Evolutionary conservation across 2,888 invertebrate genomes (phyloP).

Genomic region (Pandemis cinnamomeana): DNA sequence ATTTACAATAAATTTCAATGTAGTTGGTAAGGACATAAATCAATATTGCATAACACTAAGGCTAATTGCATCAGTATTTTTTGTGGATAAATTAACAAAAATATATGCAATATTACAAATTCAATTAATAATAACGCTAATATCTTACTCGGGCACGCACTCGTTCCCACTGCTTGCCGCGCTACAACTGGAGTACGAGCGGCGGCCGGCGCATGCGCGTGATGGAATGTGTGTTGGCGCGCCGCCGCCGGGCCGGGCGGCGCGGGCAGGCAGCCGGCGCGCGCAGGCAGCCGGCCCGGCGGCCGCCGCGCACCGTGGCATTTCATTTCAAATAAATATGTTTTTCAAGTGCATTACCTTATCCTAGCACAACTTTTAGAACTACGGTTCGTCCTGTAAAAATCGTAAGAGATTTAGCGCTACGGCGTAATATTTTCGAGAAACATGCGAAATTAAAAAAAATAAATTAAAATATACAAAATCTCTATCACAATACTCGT

Average conservation of each 20-base stretch:
- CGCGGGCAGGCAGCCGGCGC: no score
- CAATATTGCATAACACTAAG: constrained; percentile 85
- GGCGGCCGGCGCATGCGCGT: constrained; percentile 50
- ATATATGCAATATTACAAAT: constrained; percentile 84
- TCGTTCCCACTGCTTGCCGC: constrained; percentile 56
- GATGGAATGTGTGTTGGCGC: constrained; percentile 70
- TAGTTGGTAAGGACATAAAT: constrained; percentile 83
- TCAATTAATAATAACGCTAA: constrained; percentile 83
- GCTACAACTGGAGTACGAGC: constrained; percentile 54
- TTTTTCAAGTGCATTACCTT: constrained; percentile 73
- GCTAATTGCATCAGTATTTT: constrained; percentile 84
- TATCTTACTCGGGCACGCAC: constrained; percentile 83
- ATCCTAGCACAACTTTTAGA: constrained; percentile 79
- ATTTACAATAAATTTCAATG: constrained; percentile 85
- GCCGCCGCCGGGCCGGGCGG: constrained; percentile 26
- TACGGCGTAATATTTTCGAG: constrained; percentile 71
- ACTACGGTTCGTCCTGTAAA: constrained; percentile 74
- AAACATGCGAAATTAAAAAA: constrained; percentile 82
- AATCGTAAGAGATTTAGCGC: constrained; percentile 79
- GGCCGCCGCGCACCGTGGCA: constrained; percentile 47
- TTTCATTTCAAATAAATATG: constrained; percentile 64
- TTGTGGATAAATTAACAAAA: constrained; percentile 83
- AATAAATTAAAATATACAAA: constrained; percentile 85
- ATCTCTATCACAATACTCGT: constrained; percentile 85
- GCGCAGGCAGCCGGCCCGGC: not conserved